Percentiles rank a stretch among this genome's conserved stretches.
Evolutionary conservation across 2,113 vertebrate species (phyloP).

Genomic region (Brienomyrus brachyistius): DNA sequence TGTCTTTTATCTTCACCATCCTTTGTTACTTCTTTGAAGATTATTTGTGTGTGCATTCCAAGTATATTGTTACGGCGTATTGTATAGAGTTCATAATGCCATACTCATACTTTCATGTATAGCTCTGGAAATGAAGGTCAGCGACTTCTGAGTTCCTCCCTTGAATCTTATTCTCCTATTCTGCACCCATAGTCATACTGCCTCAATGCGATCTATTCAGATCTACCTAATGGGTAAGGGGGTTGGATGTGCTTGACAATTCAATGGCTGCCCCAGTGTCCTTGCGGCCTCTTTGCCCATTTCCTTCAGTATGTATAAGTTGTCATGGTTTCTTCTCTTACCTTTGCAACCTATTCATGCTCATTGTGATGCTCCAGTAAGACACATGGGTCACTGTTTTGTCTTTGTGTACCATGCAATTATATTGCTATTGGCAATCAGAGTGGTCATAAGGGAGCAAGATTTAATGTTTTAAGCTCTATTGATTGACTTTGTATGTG

Average conservation of each 20-base stretch:
- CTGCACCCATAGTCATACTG: not conserved
- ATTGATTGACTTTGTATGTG: not conserved
- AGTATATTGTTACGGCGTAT: not conserved
- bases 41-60: not conserved
- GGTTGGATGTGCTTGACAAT: not conserved
- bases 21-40: not conserved
- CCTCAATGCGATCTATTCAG: not conserved
- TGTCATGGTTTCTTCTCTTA: not conserved
- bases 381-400: not conserved
- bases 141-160: not conserved
- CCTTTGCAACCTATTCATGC: not conserved
- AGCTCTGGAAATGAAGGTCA: not conserved
- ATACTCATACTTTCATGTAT: not conserved
- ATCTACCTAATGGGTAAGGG: not conserved
- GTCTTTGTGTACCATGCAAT: not conserved
- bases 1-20: not conserved
- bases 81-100: not conserved
- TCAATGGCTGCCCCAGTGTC: not conserved
- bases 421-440: not conserved
- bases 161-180: not conserved
- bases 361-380: not conserved
- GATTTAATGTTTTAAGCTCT: not conserved
- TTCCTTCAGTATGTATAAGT: not conserved
- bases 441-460: not conserved
- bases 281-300: not conserved